Conservation (phyloP, 2,888 invertebrate genomes). For the Drosophila koepferae region DNA sequence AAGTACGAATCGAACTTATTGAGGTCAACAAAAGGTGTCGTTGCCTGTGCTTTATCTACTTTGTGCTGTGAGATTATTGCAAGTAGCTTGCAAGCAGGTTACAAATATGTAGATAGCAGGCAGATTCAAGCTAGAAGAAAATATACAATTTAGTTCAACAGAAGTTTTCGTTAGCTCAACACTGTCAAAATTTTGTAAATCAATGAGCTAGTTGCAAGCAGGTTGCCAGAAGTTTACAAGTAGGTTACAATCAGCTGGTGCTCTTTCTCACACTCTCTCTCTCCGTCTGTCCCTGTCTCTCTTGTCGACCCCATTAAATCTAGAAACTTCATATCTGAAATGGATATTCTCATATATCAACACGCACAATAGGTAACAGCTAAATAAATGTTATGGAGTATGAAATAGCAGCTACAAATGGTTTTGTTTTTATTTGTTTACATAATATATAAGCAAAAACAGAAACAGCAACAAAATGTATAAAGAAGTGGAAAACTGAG, state of each 20-base stretch:
- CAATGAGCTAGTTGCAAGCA: slow-evolving; percentile 3
- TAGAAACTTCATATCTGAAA: background rate
- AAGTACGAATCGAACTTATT: slow-evolving; percentile 23
- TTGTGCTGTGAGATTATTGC: slow-evolving; percentile 4
- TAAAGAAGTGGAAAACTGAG: slow-evolving; percentile 23
- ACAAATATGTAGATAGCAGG: slow-evolving; percentile 2
- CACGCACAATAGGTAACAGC: slow-evolving; percentile 1
- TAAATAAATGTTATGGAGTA: slow-evolving; percentile 4
- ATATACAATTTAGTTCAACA: background rate
- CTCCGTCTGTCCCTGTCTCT: background rate
- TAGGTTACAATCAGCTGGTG: background rate
- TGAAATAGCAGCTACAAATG: slow-evolving; percentile 2
- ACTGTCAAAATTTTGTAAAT: background rate
- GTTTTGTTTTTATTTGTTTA: slow-evolving; percentile 1
- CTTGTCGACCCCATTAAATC: background rate
- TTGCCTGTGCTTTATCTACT: slow-evolving; percentile 12
- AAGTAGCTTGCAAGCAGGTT: slow-evolving; percentile 11
- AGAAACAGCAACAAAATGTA: background rate
- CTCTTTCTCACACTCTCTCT: background rate
- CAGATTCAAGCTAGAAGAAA: slow-evolving; percentile 6
- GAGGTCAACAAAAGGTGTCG: slow-evolving; percentile 34
- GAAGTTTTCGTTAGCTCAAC: background rate
- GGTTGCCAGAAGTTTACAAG: slow-evolving; percentile 8
- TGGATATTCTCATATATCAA: background rate
- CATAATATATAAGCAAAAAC: background rate